These are phyloP conservation scores for Clinocottus analis DNA, from an alignment of 2,113 vertebrate genomes.

Conservation along the genomic window DNA sequence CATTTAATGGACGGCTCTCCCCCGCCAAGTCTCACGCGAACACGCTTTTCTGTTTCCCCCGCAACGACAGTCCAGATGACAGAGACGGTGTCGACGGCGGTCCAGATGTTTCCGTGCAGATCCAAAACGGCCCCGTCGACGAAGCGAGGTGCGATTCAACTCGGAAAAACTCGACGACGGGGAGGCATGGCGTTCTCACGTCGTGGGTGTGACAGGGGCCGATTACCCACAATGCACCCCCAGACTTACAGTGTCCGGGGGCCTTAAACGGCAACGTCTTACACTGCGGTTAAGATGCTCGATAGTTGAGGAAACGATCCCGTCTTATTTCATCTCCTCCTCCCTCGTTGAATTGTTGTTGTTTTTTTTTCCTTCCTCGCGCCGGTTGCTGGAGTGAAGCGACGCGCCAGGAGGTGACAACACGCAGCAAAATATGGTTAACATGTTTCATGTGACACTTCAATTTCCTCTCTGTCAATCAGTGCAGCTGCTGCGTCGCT, in stretches of 20 bases:
- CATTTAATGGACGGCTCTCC: slow-evolving; percentile 36
- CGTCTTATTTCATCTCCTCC: slow-evolving; percentile 22
- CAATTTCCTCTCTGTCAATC: slow-evolving; percentile 81
- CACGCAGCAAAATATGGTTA: slow-evolving; percentile 64
- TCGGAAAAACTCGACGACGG: too few species aligned
- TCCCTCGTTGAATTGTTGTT: slow-evolving; percentile 1
- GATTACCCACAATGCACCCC: too few species aligned
- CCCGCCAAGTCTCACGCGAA: slow-evolving; percentile 37
- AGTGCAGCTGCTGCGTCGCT: slow-evolving; percentile 57
- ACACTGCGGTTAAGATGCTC: slow-evolving; percentile 27
- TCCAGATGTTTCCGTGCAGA: slow-evolving; percentile 38
- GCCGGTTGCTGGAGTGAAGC: slow-evolving; percentile 39
- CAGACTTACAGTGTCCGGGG: neutral
- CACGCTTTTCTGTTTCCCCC: slow-evolving; percentile 36
- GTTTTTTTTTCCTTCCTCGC: too few species aligned
- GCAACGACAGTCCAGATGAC: too few species aligned
- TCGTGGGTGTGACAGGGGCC: too few species aligned
- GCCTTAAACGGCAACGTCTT: slow-evolving; percentile 16
- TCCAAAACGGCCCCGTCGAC: slow-evolving; percentile 21
- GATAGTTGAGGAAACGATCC: slow-evolving; percentile 35
- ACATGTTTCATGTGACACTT: slow-evolving; percentile 80
- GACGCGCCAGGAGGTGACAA: slow-evolving; percentile 58
- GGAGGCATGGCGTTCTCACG: too few species aligned
- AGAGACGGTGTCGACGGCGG: too few species aligned
- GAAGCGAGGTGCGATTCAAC: too few species aligned